These are phyloP conservation scores for Sabellastarte sp. DNA, from an alignment of 2,888 invertebrate genomes.

Conservation along the genomic window DNA sequence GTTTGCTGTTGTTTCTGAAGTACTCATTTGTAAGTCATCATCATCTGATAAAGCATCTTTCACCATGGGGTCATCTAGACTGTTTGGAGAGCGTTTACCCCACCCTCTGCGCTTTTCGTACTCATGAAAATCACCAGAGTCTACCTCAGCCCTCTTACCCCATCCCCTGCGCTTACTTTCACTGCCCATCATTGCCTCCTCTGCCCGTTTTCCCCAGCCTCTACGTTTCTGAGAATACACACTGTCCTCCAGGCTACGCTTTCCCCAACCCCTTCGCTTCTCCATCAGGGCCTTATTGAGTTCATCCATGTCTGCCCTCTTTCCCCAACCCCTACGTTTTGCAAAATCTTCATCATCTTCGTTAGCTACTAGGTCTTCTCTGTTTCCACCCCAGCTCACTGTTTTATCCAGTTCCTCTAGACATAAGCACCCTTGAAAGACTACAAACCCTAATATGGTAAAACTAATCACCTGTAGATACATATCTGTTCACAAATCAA, in stretches of 20 bases:
- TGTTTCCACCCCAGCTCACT: too few relatives aligned
- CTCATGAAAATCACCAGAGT: neutral
- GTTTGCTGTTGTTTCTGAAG: too few relatives aligned
- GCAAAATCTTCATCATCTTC: constrained; percentile 6
- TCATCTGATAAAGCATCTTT: neutral
- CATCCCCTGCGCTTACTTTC: constrained; percentile 7
- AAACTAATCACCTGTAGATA: too few relatives aligned
- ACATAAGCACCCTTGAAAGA: too few relatives aligned
- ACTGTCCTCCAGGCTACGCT: constrained; percentile 1
- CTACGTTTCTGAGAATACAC: constrained; percentile 9
- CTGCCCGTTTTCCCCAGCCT: constrained; percentile 12
- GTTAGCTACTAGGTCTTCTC: neutral
- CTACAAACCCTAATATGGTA: too few relatives aligned
- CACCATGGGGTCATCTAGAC: neutral
- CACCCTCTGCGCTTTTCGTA: constrained; percentile 6
- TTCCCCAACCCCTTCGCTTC: constrained; percentile 16
- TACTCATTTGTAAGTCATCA: too few relatives aligned
- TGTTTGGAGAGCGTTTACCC: constrained; percentile 3
- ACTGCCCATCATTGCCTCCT: neutral
- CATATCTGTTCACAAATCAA: too few relatives aligned
- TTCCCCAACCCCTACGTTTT: constrained; percentile 20
- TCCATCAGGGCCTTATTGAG: neutral
- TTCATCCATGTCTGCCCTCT: constrained; percentile 1
- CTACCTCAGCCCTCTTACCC: constrained; percentile 1
- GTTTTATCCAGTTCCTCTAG: too few relatives aligned